Evolutionary conservation across 2,113 vertebrate species (phyloP).

Genomic region (Nesogale talazaci): DNA sequence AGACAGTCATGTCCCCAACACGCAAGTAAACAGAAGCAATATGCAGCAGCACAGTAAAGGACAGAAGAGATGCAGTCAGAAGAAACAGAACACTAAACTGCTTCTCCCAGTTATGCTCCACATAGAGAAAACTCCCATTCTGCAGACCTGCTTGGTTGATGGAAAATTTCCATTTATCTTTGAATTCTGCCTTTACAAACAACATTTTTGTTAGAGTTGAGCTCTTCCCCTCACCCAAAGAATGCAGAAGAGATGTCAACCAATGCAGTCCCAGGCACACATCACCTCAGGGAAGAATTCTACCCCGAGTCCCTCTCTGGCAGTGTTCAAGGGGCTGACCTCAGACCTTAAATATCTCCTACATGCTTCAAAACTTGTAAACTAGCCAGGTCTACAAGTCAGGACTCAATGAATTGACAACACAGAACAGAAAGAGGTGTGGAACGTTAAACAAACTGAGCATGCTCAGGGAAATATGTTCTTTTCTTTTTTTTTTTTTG

Average conservation of each 20-base stretch:
- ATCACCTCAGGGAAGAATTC: background rate
- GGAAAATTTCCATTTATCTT: too few relatives aligned
- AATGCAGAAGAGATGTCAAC: background rate
- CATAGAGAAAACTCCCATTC: background rate
- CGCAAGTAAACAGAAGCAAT: background rate
- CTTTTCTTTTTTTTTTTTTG: too few relatives aligned
- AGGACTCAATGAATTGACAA: background rate
- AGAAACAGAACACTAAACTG: background rate
- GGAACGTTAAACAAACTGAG: background rate
- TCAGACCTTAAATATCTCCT: background rate
- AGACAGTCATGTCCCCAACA: background rate
- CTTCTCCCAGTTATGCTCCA: background rate
- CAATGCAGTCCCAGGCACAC: background rate
- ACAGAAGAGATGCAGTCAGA: background rate
- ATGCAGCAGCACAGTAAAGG: background rate
- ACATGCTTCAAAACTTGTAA: background rate
- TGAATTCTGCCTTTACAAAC: background rate
- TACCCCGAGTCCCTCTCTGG: background rate
- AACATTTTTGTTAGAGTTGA: background rate
- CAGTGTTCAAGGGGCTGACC: background rate
- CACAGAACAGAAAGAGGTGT: background rate
- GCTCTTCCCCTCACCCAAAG: background rate
- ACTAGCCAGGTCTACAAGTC: background rate
- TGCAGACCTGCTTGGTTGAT: background rate
- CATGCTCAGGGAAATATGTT: background rate